These are phyloP conservation scores for Trissonchulus sp. DNA, from an alignment of 2,888 invertebrate genomes.

Conservation along the genomic window DNA sequence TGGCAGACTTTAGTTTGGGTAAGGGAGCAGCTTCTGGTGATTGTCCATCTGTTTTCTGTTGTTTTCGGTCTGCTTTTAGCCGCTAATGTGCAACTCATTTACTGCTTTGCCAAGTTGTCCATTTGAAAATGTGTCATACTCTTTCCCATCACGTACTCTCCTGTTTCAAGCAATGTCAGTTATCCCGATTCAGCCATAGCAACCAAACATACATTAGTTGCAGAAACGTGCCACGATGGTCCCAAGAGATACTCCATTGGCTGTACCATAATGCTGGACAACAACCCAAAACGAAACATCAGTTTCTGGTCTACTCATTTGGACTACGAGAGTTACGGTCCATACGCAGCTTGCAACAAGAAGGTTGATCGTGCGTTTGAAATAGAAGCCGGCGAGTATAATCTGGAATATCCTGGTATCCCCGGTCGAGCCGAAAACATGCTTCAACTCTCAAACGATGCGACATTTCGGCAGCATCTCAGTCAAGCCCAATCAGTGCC, in stretches of 20 bases:
- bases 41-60: too few relatives aligned
- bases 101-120: too few relatives aligned
- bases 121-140: too few relatives aligned
- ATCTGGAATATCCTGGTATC: neutral
- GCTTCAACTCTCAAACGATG: neutral
- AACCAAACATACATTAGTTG: neutral
- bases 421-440: slow-evolving; percentile 20
- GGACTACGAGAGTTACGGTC: slow-evolving; percentile 43
- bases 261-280: slow-evolving; percentile 17
- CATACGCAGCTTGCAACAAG: slow-evolving; percentile 46
- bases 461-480: slow-evolving; percentile 9
- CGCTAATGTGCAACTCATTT: too few relatives aligned
- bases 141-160: too few relatives aligned
- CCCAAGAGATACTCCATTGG: slow-evolving; percentile 13
- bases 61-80: too few relatives aligned
- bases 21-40: too few relatives aligned
- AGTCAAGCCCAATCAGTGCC: neutral
- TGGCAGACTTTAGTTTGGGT: too few relatives aligned
- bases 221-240: neutral
- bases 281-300: slow-evolving; percentile 14
- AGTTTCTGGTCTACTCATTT: slow-evolving; percentile 41
- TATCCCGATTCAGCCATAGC: slow-evolving; percentile 23
- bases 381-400: slow-evolving; percentile 42
- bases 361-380: slow-evolving; percentile 39
- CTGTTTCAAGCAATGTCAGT: neutral